Base-by-base conservation (phyloP, 2,888 invertebrate species). In the Brachylomia viminalis region DNA sequence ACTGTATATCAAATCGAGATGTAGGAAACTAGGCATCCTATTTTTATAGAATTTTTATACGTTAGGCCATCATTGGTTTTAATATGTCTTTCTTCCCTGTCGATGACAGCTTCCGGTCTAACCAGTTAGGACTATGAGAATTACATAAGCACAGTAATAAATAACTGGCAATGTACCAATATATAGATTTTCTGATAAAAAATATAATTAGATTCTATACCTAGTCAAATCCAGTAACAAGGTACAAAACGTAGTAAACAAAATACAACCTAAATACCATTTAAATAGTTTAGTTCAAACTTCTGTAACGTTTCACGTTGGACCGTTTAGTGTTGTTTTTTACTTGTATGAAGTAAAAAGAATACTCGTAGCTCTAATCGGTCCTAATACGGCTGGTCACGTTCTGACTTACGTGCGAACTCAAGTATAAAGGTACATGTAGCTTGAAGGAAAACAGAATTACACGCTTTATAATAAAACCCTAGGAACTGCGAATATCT, bases 281-380 rank as follows among this genome's bases (percentile, higher is more conserved):
- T 65, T 75, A 30, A 80, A 72, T 76, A 68, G 38, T 76, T 33
- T 42, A 52, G 27, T 65, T 27, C 42, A 15, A 65, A 42, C 30
- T 69, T 64, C 56, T 56, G 0, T 54, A 66, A 47, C 58, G 42
- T 73, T 83, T 65, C 67, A 67, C 42, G 77, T 82, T 49, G 27
- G 20, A 82, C 54, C 82, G 82, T 82, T 79, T 79, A 82, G 61
- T 62, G 82, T 62, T 81, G 33, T 47, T 68, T 76, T 82, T 79
- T 77, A 62, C 15, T 49, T n/a, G 54, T 82, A 52, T 38, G 33
- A 45, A 68, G 67, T 59, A 54, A 68, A 80, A 83, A 59, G 15
- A 68, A 68, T 47, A n/a, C n/a, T n/a, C n/a, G n/a, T n/a, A n/a
- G 7, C 58, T 42, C 23, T 83, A 72, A 83, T 52, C 52, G 72